phyloP scores from a whole-genome alignment of 2,888 invertebrate species.

The Myopa tessellatipennis region DNA sequence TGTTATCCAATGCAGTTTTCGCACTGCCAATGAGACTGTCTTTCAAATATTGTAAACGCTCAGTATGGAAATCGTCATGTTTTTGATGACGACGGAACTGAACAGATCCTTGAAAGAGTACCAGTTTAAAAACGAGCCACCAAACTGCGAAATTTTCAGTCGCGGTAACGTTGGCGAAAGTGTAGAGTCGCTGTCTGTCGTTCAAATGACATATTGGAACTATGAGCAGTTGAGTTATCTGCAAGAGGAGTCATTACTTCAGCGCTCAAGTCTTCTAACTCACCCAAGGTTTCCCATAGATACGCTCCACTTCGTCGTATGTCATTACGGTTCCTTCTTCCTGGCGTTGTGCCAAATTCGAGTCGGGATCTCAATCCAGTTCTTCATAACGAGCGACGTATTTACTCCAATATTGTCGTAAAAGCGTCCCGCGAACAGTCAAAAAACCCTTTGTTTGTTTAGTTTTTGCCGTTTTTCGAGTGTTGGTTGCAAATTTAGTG shows the following conservation, averaged over 20 bases:
- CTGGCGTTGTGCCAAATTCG: neutral
- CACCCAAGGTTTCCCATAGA: conserved; percentile 29
- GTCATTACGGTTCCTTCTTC: neutral
- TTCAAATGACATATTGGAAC: too few species aligned
- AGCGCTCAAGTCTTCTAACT: conserved; percentile 3
- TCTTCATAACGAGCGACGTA: conserved; percentile 4
- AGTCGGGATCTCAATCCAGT: neutral
- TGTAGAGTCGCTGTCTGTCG: neutral
- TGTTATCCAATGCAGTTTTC: conserved; percentile 14
- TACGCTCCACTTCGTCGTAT: conserved; percentile 18
- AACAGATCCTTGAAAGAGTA: too few species aligned
- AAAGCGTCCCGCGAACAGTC: too few species aligned
- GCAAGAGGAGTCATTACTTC: neutral
- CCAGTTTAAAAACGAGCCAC: neutral
- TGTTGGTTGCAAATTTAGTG: too few species aligned
- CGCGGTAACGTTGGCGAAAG: conserved; percentile 18
- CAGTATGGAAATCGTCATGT: too few species aligned
- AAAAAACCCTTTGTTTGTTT: too few species aligned
- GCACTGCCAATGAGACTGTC: conserved; percentile 17
- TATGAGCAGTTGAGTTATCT: too few species aligned
- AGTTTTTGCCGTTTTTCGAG: too few species aligned
- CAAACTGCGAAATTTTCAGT: conserved; percentile 31
- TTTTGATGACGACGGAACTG: too few species aligned
- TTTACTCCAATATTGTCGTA: too few species aligned
- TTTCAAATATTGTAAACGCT: conserved; percentile 23